phyloP scores from a whole-genome alignment of 2,797 vertebrate species.

The Furcifer pardalis region DNA sequence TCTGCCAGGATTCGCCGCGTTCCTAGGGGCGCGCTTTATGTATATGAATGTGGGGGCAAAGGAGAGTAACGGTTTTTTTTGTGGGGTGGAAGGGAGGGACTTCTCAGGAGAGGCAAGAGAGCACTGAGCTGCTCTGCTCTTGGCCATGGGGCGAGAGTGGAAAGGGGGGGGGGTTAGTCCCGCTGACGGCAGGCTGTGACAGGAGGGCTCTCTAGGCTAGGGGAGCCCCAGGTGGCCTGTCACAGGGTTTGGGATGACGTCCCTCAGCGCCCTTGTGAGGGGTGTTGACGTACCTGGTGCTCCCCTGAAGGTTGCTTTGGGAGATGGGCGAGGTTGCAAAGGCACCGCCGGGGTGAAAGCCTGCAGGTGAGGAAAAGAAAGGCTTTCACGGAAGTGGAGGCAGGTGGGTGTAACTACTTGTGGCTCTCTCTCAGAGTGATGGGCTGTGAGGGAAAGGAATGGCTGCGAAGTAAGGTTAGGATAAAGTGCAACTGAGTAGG shows the following conservation, averaged over 20 bases:
- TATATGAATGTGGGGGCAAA: background rate
- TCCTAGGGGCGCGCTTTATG: background rate
- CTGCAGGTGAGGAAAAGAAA: background rate
- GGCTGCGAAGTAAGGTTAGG: background rate
- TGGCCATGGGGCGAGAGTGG: no score
- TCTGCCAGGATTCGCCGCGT: rapidly evolving
- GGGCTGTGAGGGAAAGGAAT: no score
- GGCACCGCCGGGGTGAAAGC: background rate
- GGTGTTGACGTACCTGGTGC: background rate
- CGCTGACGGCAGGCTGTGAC: no score
- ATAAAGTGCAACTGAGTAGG: background rate
- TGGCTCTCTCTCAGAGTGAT: background rate
- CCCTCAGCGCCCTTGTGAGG: background rate
- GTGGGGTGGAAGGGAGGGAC: no score
- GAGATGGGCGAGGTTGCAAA: background rate
- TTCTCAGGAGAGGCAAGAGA: no score
- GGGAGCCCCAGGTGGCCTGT: background rate
- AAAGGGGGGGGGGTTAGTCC: no score
- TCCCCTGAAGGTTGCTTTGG: no score
- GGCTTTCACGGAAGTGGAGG: no score
- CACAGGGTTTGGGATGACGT: background rate
- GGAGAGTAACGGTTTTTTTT: no score
- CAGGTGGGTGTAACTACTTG: no score
- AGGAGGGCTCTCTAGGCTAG: no score
- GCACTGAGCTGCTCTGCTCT: no score